Evolutionary conservation across 2,888 invertebrate genomes (phyloP).

Genomic region (Drosophila glabriapex): DNA sequence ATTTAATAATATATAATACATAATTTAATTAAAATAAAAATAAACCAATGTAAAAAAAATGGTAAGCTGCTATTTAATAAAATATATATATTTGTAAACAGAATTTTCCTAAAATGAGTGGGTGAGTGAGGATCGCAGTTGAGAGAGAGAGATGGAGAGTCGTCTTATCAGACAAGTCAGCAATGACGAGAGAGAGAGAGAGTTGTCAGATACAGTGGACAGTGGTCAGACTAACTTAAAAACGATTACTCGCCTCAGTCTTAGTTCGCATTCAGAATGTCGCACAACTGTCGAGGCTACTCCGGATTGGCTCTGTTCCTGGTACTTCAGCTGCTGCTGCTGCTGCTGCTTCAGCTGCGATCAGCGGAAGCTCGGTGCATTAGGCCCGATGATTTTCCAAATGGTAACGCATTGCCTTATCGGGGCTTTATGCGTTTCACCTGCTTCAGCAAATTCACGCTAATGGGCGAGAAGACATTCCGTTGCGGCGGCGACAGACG

Average conservation of each 20-base stretch:
- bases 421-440: conserved; percentile 26
- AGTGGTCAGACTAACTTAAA: background rate
- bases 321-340: background rate
- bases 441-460: conserved; percentile 14
- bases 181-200: background rate
- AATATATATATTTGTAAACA: background rate
- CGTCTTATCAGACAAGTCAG: background rate
- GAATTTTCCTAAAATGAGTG: background rate
- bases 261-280: conserved; percentile 40
- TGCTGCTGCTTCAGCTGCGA: conserved; percentile 1
- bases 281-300: conserved; percentile 4
- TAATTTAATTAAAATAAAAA: background rate
- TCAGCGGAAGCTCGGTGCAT: conserved; percentile 32
- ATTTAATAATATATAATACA: background rate
- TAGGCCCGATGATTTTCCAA: conserved; percentile 6
- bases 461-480: conserved; percentile 22
- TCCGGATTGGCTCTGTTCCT: background rate
- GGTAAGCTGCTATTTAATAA: background rate
- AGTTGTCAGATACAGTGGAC: background rate
- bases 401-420: background rate
- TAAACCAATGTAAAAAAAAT: background rate
- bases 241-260: conserved; percentile 29
- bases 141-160: background rate
- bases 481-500: conserved; percentile 34
- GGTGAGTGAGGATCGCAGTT: background rate